A percentile compares a stretch with the other conserved stretches of the same genome.
Evolutionary conservation across 1,140 invertebrate species (phyloP).

Genomic region (Ephestia elutella): DNA sequence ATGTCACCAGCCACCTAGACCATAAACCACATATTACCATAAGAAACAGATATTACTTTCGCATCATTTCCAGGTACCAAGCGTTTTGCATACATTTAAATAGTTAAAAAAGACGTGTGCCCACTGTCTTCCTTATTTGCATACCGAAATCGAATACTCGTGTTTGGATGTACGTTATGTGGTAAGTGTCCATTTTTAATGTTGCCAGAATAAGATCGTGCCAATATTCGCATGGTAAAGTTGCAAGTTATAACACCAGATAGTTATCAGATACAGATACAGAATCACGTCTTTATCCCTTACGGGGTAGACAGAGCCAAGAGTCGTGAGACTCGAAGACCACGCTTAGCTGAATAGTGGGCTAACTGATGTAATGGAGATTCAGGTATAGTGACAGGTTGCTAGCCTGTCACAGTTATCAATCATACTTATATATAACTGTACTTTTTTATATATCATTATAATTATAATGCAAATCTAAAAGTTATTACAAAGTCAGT

Average conservation of each 20-base stretch:
- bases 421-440: not conserved
- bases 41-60: conserved; percentile 48
- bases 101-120: conserved; percentile 51
- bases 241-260: conserved; percentile 8
- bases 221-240: conserved; percentile 18
- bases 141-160: conserved; percentile 36
- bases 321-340: no score
- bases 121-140: conserved; percentile 37
- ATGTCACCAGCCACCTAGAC: conserved; percentile 33
- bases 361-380: no score
- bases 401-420: no score
- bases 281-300: no score
- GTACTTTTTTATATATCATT: no score
- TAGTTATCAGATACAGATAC: no score
- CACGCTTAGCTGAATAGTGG: no score
- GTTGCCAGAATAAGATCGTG: not conserved
- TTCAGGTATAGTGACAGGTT: no score
- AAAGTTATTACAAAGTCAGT: no score
- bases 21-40: conserved; percentile 57
- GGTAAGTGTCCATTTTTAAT: conserved; percentile 16
- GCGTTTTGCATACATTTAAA: conserved; percentile 57
- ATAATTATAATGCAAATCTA: no score
- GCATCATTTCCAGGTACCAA: conserved; percentile 48
- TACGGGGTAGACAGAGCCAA: no score
- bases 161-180: conserved; percentile 23